Evolutionary conservation across 1,140 invertebrate genomes (phyloP).

Genomic region (Cyclina sinensis): DNA sequence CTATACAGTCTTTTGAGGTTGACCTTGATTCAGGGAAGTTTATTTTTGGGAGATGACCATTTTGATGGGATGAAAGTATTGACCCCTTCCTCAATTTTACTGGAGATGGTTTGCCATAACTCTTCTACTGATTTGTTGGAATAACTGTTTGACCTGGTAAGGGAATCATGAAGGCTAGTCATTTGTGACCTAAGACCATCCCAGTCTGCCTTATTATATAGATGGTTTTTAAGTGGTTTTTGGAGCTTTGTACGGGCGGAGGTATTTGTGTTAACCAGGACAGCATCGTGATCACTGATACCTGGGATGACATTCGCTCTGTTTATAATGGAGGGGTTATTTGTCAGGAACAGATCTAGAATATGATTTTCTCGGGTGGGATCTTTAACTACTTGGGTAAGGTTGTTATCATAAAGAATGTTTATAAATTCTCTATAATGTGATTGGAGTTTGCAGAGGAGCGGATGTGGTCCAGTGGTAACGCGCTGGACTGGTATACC

Average conservation of each 20-base stretch:
- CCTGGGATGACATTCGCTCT: constrained; percentile 11
- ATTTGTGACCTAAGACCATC: no score
- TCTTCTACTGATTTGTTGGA: no score
- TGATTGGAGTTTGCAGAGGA: no score
- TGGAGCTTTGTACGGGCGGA: background rate
- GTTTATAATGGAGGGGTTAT: constrained; percentile 11
- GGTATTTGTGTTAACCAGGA: background rate
- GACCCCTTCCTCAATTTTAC: background rate
- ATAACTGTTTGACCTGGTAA: constrained; percentile 6
- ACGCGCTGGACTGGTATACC: no score
- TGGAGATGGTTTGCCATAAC: constrained; percentile 3
- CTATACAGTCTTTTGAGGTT: no score
- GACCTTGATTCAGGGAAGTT: background rate
- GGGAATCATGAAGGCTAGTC: background rate
- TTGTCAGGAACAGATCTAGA: no score
- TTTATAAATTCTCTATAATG: no score
- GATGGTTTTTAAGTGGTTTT: constrained; percentile 6
- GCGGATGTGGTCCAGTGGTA: no score
- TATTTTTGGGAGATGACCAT: no score
- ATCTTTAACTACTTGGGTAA: constrained; percentile 6
- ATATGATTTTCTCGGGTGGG: background rate
- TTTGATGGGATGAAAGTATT: no score
- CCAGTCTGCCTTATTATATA: constrained; percentile 30
- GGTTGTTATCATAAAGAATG: constrained; percentile 31
- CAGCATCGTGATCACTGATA: constrained; percentile 32